Percentiles rank a stretch among this genome's conserved stretches.
Evolutionary conservation across 2,797 vertebrate species (phyloP).

Genomic region (Sparus aurata): DNA sequence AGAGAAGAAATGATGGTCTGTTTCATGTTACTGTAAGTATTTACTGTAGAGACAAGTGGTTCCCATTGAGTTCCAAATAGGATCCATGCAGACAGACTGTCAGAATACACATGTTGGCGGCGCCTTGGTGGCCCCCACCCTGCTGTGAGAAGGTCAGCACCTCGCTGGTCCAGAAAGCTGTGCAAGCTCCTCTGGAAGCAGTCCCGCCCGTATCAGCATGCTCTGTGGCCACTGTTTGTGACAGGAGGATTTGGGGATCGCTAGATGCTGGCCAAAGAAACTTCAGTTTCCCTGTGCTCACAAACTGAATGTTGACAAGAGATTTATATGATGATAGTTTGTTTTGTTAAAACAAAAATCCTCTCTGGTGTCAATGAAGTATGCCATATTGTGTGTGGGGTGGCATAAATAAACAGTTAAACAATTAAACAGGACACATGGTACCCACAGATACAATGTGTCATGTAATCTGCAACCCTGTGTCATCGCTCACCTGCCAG

Average conservation of each 20-base stretch:
- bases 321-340: background rate
- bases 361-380: background rate
- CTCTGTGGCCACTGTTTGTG: constrained; percentile 25
- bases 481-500: constrained; percentile 18
- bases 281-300: background rate
- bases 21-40: background rate
- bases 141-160: constrained; percentile 70
- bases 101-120: constrained; percentile 63
- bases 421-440: background rate
- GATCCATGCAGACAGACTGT: constrained; percentile 57
- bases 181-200: constrained; percentile 41
- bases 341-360: background rate
- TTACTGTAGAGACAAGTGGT: constrained; percentile 32
- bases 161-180: constrained; percentile 40
- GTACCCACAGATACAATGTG: background rate
- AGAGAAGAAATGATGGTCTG: background rate
- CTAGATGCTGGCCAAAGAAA: constrained; percentile 4
- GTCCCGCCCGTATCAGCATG: constrained; percentile 29
- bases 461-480: background rate
- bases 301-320: constrained; percentile 6
- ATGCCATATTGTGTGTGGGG: background rate
- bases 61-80: constrained; percentile 45
- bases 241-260: constrained; percentile 31
- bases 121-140: constrained; percentile 32
- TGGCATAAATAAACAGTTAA: background rate